phyloP scores from a whole-genome alignment of 35 echinoderm and acorn worm genomes.

The Hemicentrotus pulcherrimus region DNA sequence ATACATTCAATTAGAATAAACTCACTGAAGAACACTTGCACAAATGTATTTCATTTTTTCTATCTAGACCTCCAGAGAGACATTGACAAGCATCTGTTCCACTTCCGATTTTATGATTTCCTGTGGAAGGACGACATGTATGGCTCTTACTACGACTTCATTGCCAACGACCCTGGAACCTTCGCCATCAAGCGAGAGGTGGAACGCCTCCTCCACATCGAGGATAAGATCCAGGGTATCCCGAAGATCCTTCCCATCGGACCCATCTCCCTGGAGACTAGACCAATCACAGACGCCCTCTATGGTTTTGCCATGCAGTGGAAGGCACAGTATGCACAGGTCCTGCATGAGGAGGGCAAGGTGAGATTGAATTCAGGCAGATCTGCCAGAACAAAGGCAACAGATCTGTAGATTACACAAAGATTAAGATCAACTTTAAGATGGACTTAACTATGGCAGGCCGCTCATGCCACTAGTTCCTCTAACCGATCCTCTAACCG shows the following conservation, averaged over 20 bases:
- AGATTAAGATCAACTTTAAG: too few species aligned
- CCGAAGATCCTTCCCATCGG: conserved; percentile 75
- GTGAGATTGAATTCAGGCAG: conserved; percentile 25
- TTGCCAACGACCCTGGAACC: conserved; percentile 86
- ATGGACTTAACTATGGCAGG: too few species aligned
- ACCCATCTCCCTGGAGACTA: conserved; percentile 76
- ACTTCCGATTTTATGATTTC: conserved; percentile 98
- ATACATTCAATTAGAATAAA: too few species aligned
- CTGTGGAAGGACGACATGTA: conserved; percentile 97
- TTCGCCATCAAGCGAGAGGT: conserved; percentile 90
- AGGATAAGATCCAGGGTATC: conserved; percentile 88
- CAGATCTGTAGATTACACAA: too few species aligned
- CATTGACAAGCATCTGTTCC: conserved; percentile 89
- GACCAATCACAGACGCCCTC: conserved; percentile 94
- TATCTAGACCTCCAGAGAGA: conserved; percentile 83
- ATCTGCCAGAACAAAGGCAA: too few species aligned
- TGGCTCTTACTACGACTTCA: conserved; percentile 91
- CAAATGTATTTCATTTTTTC: too few species aligned
- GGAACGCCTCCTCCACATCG: conserved; percentile 91
- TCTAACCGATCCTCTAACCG: too few species aligned
- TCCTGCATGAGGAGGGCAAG: conserved; percentile 96
- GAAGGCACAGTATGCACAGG: conserved; percentile 95
- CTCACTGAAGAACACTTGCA: too few species aligned
- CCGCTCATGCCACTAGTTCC: too few species aligned
- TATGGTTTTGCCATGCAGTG: conserved; percentile 98